Base-by-base conservation (phyloP, 2,113 vertebrate genomes). In the Barbus barbus region DNA sequence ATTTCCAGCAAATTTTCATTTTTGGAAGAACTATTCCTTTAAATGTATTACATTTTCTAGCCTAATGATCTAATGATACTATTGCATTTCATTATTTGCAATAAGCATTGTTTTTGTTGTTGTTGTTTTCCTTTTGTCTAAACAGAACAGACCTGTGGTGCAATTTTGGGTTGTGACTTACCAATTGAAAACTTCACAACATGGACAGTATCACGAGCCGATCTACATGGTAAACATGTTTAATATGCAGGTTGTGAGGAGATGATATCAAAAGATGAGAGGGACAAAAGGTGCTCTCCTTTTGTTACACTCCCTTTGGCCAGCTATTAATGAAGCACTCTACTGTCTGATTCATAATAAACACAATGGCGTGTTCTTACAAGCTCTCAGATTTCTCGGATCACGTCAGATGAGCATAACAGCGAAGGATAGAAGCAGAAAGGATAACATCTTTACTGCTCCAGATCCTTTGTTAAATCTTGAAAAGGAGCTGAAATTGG, bases 391-490 rank as follows among this genome's bases (percentile, higher is more conserved):
- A 41, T 73, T 84, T 24, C 77, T 14, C 65, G 24, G 67, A 85
- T 80, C 67, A 26, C 3, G 53, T 84, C 51, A 85, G 83, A 60
- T 11, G 24, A 79, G 53, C 63, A 14, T 44, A 14, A 31, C 11
- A 48, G 76, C 18, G 5, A 16, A 44, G 24, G 26, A 69, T 22
- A 20, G 9, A 12, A 61, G 76, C 33, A 61, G 26, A 73, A 74
- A 73, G 58, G 53, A 79, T 67, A 84, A 84, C 22, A 73, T 84
- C 77, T 84, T 67, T 33, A 53, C 63, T 61, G 53, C 63, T 72
- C 51, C 53, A 61, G 18, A 22, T 60, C 76, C 41, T 84, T 80
- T 80, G 83, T 84, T 84, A 73, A 9, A 13, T 33, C 24, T 46
- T 84, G 77, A 79, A 80, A 61, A 51, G 24, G 76, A 72, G 67